Base-by-base conservation (phyloP, 2,797 vertebrate species). In the Loriculus beryllinus region DNA sequence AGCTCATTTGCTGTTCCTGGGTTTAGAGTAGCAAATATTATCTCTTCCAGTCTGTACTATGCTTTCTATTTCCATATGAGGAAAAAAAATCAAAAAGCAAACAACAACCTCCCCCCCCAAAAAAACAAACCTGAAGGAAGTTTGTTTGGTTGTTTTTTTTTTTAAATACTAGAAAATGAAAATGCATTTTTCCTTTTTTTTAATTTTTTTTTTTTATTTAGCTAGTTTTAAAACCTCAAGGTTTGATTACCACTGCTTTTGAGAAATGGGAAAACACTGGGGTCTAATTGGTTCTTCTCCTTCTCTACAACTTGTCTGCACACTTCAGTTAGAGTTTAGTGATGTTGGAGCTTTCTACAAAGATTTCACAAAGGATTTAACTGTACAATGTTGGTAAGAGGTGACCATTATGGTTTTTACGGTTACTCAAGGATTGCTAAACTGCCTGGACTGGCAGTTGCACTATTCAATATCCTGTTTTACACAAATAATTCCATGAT, bases 401-500 rank as follows among this genome's bases (percentile, higher is more conserved):
- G n/a, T 79, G 45, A 74, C 37, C 6, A 3, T 60, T 68, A 12
- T 1, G 1, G 10, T 81, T 87, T n/a, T 67, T 57, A 63, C 76
- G 62, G 16, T 86, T 91, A 28, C n/a, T 35, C 20, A 57, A 25
- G 10, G 25, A 12, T 47, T 64, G 16, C 18, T 81, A 45, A 78
- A 33, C 76, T 65, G 42, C 43, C 56, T 84, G 39, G 31, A 31
- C 56, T 69, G 54, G 28, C 51, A 49, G 48, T 88, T 78, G 18
- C 1, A 9, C 51, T 89, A 29, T 51, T 89, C 72, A 91, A 40
- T 78, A 82, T 83, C 91, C 82, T 86, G 16, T 94, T 86, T 95
- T 93, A 9, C 79, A 56, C 64, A 92, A 49, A 71, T 91, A 92
- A 91, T 92, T 96, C 89, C 87, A 78, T 63, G 76, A 89, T 93